phyloP scores from a whole-genome alignment of 2,113 vertebrate genomes.

The Leptosomus discolor region DNA sequence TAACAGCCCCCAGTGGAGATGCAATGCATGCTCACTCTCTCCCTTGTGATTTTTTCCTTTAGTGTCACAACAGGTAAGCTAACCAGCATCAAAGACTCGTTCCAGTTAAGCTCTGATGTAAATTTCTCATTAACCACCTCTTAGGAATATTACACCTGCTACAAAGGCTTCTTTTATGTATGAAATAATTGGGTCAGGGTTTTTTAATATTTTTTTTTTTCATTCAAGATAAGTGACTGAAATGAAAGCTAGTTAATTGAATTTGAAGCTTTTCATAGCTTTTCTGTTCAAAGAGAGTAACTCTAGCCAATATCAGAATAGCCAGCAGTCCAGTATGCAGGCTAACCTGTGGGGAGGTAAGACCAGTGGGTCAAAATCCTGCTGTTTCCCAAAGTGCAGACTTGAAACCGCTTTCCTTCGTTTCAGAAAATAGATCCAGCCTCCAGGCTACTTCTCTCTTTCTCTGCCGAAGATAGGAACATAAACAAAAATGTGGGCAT shows the following conservation, averaged over 20 bases:
- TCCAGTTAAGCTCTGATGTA: neutral
- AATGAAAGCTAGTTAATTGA: neutral
- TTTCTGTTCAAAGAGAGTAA: neutral
- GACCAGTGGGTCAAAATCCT: neutral
- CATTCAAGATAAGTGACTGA: neutral
- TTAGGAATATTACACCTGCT: slow-evolving; percentile 36
- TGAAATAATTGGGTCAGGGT: slow-evolving; percentile 34
- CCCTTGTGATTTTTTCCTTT: neutral
- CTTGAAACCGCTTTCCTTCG: neutral
- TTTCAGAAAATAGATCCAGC: neutral
- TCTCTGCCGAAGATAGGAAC: neutral
- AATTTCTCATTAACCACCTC: slow-evolving; percentile 23
- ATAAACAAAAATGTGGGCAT: neutral
- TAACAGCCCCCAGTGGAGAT: neutral
- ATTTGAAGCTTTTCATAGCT: neutral
- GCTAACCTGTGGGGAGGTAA: neutral
- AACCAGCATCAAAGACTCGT: slow-evolving; percentile 27
- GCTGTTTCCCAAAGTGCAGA: neutral
- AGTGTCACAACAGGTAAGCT: neutral
- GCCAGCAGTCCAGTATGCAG: neutral
- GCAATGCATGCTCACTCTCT: neutral
- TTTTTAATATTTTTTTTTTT: neutral
- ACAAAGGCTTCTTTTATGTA: slow-evolving; percentile 47
- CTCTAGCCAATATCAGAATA: neutral
- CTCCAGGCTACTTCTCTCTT: neutral